Percentiles rank a stretch among this genome's conserved stretches.
These are phyloP conservation scores for Triplophysa yarkandensis DNA, from an alignment of 2,797 vertebrate genomes.

Conservation along the genomic window DNA sequence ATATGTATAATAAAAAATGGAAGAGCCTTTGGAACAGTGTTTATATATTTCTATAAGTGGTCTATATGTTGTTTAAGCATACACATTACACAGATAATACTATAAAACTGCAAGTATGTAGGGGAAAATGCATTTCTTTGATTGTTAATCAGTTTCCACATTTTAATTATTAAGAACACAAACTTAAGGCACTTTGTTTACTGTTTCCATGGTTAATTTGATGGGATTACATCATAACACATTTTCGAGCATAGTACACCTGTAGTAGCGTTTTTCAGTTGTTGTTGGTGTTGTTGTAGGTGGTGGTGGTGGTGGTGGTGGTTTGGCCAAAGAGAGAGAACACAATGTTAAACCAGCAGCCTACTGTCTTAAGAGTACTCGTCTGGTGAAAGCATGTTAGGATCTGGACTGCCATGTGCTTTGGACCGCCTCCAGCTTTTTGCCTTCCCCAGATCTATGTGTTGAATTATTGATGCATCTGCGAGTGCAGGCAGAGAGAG, in stretches of 20 bases:
- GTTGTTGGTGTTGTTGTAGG: constrained; percentile 10
- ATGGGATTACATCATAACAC: neutral
- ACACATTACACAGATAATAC: no score
- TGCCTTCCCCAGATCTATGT: constrained; percentile 70
- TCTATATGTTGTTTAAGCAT: no score
- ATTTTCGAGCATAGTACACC: neutral
- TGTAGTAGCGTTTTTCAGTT: constrained; percentile 15
- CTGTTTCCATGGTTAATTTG: constrained; percentile 1
- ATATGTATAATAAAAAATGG: no score
- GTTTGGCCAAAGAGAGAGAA: constrained; percentile 30
- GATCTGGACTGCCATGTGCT: constrained; percentile 49
- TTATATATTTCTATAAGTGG: no score
- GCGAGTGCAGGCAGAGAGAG: constrained; percentile 47
- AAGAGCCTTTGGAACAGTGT: no score
- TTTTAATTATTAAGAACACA: constrained; percentile 15
- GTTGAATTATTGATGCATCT: constrained; percentile 78
- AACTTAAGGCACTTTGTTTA: neutral
- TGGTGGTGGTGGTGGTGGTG: constrained; percentile 6
- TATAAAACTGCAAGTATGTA: no score
- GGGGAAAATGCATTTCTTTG: constrained; percentile 18
- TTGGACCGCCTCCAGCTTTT: constrained; percentile 63
- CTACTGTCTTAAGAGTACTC: constrained; percentile 40
- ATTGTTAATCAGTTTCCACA: constrained; percentile 21
- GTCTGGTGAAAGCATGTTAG: constrained; percentile 41
- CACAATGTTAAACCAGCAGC: constrained; percentile 32